Base-by-base conservation (phyloP, 2,797 vertebrate species). In the Acanthiza pusilla region DNA sequence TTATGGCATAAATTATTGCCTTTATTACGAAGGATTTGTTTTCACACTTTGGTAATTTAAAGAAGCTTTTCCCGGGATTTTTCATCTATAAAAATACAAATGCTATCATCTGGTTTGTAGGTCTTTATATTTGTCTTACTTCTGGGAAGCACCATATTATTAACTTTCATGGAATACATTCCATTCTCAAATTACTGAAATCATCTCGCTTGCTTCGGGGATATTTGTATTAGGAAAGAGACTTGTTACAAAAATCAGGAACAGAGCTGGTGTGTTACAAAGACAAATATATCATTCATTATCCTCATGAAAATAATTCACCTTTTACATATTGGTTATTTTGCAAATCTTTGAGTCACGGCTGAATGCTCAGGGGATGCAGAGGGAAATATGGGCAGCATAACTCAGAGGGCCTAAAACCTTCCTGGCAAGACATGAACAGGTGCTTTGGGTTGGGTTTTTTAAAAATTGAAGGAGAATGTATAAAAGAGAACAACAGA, bases 71-170 rank as follows among this genome's bases (percentile, higher is more conserved):
- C 40, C 67, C 1, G 13, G 72, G 75, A 85, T 89, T 94, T 94
- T 94, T 93, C 71, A 87, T 94, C 74, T 57, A 76, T 91, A 89
- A 88, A 96, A 91, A 93, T 89, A 92, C 90, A 94, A 84, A 51
- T 19, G 2, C 55, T 89, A 89, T 90, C 9, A 74, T 79, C 81
- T 93, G 74, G 48, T 87, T 91, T 89, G 71, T 48, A 76, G 54
- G 68, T 58, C 85, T 85, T 89, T 81, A 65, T 90, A 93, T 96
- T 94, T 94, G 88, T 88, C 95, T 96, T 71, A 95, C 83, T 95
- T 95, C 83, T 94, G 93, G 88, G 88, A 93, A 96, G 89, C 78
- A 82, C 83, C 88, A 51, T 90, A 93, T 94, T 95, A 95, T 94
- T 94, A 95, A 85, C 91, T 96, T 91, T 36, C 93, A 85, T 65